Percentiles rank a stretch among this genome's conserved stretches.
Conservation (phyloP, 2,797 vertebrate species). For the Thripadectes ignobilis region DNA sequence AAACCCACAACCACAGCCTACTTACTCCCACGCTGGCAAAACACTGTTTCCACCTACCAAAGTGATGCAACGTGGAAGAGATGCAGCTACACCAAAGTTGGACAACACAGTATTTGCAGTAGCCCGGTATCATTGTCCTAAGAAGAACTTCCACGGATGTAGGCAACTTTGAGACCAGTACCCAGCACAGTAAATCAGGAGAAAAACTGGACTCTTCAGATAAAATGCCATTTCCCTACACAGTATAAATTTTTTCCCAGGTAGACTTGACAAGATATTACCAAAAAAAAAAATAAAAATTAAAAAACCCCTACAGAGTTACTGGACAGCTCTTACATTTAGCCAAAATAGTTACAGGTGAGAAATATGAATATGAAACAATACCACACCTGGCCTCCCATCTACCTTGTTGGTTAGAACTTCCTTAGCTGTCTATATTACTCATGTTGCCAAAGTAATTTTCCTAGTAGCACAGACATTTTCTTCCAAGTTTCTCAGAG, state of each 20-base stretch:
- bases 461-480: background rate
- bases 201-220: background rate
- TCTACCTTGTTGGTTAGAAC: background rate
- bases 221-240: background rate
- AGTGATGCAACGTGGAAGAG: background rate
- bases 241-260: background rate
- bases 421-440: background rate
- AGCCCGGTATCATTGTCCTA: background rate
- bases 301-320: background rate
- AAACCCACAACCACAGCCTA: background rate
- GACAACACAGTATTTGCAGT: background rate
- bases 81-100: background rate
- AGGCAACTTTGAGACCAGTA: background rate
- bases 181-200: background rate
- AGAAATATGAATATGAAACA: background rate
- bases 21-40: background rate
- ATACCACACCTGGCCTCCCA: background rate
- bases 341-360: background rate
- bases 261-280: background rate
- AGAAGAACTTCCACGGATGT: background rate
- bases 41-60: background rate
- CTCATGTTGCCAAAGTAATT: background rate
- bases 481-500: background rate
- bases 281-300: background rate
- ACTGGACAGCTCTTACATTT: background rate